These are phyloP conservation scores for Zaprionus davidi DNA, from an alignment of 1,140 invertebrate species.

Conservation along the genomic window DNA sequence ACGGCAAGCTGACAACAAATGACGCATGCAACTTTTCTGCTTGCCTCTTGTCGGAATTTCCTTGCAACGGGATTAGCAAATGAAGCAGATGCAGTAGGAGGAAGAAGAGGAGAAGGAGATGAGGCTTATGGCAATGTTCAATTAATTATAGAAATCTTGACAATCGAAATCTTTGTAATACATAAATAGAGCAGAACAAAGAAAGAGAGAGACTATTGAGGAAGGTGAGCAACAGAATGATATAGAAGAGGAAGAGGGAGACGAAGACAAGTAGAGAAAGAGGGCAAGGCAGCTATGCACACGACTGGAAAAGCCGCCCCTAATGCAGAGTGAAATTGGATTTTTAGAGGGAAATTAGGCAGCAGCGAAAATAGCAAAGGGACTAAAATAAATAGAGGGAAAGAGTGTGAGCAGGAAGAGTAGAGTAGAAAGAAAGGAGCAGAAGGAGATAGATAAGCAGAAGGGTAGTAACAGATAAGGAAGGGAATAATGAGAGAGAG, in stretches of 20 bases:
- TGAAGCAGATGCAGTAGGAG: too few species aligned
- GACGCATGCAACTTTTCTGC: conserved; percentile 36
- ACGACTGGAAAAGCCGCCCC: not conserved
- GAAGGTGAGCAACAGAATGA: not conserved
- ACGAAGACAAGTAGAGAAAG: not conserved
- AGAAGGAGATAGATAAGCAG: too few species aligned
- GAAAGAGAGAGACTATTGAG: not conserved
- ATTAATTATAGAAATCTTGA: conserved; percentile 55
- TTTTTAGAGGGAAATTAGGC: conserved; percentile 1
- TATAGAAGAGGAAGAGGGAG: not conserved
- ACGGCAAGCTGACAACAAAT: conserved; percentile 43
- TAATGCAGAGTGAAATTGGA: not conserved
- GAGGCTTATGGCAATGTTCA: conserved; percentile 25
- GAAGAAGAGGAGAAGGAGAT: not conserved
- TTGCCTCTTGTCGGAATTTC: conserved; percentile 12
- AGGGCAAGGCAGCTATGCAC: not conserved
- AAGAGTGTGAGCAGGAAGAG: not conserved
- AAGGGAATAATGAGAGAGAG: not conserved
- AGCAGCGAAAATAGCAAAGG: not conserved
- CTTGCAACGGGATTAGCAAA: conserved; percentile 34
- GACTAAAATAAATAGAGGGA: conserved; percentile 3
- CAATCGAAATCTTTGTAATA: conserved; percentile 13
- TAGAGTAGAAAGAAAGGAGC: too few species aligned
- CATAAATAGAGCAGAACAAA: conserved; percentile 24
- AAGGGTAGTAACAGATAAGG: too few species aligned